phyloP scores from a whole-genome alignment of 2,888 invertebrate species.

The Parnassius glacialis region DNA sequence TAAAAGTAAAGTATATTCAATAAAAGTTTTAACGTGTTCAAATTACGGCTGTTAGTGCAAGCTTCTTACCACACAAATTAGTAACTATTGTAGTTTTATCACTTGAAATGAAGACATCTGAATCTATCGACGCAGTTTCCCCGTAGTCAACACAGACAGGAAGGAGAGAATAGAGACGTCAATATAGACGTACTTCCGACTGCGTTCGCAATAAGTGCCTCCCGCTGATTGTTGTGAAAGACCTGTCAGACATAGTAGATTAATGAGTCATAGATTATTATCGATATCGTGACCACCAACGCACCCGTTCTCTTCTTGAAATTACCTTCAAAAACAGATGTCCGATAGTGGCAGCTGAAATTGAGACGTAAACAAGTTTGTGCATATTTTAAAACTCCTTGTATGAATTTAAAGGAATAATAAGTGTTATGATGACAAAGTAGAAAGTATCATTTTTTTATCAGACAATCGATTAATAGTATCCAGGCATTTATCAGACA shows the following conservation, averaged over 20 bases:
- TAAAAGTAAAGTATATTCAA: too few relatives aligned
- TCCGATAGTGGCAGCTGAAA: conserved; percentile 31
- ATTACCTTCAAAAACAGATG: conserved; percentile 36
- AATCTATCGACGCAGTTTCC: conserved; percentile 22
- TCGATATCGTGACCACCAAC: conserved; percentile 51
- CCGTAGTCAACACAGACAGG: conserved; percentile 42
- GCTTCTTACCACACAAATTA: conserved; percentile 8
- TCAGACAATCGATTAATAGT: too few relatives aligned
- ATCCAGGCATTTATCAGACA: too few relatives aligned
- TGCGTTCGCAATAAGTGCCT: conserved; percentile 47
- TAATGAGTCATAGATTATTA: conserved; percentile 60
- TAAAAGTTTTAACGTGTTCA: too few relatives aligned
- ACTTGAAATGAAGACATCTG: conserved; percentile 10
- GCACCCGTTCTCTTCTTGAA: conserved; percentile 23
- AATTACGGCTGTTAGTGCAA: not conserved
- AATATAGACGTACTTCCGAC: conserved; percentile 63
- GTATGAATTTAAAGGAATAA: too few relatives aligned
- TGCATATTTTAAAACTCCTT: too few relatives aligned
- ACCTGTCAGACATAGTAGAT: conserved; percentile 60
- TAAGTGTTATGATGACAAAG: too few relatives aligned
- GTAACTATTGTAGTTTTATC: conserved; percentile 11
- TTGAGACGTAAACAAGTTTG: conserved; percentile 8
- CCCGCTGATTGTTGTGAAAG: conserved; percentile 76
- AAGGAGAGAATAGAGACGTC: conserved; percentile 68
- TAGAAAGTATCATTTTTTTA: too few relatives aligned